These are phyloP conservation scores for Agelas oroides DNA, from an alignment of 37 sponge, comb jelly and placozoan genomes.

Conservation along the genomic window DNA sequence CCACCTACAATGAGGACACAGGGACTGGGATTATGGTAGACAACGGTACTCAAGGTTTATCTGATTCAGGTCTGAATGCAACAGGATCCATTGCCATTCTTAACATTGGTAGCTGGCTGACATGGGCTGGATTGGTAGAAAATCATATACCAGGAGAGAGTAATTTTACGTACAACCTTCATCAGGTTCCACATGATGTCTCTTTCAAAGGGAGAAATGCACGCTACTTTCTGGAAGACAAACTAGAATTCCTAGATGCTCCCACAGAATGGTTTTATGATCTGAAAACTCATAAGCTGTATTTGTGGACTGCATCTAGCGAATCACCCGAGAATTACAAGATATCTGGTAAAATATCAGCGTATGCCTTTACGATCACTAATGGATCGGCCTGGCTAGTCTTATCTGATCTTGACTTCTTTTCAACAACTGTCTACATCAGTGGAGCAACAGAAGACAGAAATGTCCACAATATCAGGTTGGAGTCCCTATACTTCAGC, in stretches of 20 bases:
- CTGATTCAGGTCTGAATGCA: constrained; percentile 16
- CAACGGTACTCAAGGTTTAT: constrained; percentile 9
- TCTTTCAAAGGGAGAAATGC: neutral
- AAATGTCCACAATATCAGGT: constrained; percentile 15
- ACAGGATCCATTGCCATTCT: constrained; percentile 55
- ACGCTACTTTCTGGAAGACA: constrained; percentile 51
- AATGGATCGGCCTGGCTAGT: constrained; percentile 3
- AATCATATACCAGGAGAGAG: constrained; percentile 22
- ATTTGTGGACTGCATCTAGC: constrained; percentile 3
- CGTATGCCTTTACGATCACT: constrained; percentile 41
- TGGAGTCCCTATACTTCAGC: constrained; percentile 41
- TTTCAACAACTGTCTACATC: constrained; percentile 41
- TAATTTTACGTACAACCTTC: constrained; percentile 30
- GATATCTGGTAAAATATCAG: constrained; percentile 36
- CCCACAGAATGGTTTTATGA: constrained; percentile 58
- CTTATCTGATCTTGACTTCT: constrained; percentile 38
- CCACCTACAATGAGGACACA: constrained; percentile 6
- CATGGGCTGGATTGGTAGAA: constrained; percentile 31
- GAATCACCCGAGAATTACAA: neutral
- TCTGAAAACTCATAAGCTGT: neutral
- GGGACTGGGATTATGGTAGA: constrained; percentile 38
- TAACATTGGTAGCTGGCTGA: constrained; percentile 59
- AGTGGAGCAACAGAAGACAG: neutral
- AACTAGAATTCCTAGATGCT: constrained; percentile 44
- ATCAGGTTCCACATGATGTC: neutral